Evolutionary conservation across 2,113 vertebrate genomes (phyloP).

Genomic region (Saiga tatarica): DNA sequence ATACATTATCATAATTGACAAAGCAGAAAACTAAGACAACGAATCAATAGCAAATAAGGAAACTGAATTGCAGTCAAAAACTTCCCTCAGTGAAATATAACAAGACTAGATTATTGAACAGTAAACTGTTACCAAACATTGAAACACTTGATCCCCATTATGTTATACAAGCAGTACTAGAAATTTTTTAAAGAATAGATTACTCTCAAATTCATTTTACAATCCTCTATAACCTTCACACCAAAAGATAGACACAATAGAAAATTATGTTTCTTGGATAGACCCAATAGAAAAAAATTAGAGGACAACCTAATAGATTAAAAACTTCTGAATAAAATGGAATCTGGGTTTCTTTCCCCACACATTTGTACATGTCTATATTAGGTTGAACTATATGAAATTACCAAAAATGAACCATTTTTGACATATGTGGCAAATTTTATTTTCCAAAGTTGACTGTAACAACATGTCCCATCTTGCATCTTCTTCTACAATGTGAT

Average conservation of each 20-base stretch:
- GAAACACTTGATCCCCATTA: background rate
- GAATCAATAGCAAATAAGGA: background rate
- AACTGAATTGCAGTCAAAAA: background rate
- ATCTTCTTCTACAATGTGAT: background rate
- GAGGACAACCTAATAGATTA: background rate
- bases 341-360: background rate
- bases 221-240: background rate
- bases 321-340: background rate
- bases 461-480: background rate
- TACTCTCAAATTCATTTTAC: background rate
- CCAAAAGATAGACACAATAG: background rate
- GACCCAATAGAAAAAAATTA: background rate
- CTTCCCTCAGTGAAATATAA: background rate
- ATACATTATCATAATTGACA: background rate
- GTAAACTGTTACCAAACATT: too few species aligned
- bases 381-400: background rate
- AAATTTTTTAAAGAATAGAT: background rate
- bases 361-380: background rate
- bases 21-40: background rate
- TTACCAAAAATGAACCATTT: background rate
- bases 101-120: background rate
- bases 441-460: background rate
- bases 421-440: background rate
- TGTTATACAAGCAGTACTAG: background rate
- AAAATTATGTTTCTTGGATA: background rate